Conservation (phyloP, 2,113 vertebrate species). For the Neodon shergylaensis region DNA sequence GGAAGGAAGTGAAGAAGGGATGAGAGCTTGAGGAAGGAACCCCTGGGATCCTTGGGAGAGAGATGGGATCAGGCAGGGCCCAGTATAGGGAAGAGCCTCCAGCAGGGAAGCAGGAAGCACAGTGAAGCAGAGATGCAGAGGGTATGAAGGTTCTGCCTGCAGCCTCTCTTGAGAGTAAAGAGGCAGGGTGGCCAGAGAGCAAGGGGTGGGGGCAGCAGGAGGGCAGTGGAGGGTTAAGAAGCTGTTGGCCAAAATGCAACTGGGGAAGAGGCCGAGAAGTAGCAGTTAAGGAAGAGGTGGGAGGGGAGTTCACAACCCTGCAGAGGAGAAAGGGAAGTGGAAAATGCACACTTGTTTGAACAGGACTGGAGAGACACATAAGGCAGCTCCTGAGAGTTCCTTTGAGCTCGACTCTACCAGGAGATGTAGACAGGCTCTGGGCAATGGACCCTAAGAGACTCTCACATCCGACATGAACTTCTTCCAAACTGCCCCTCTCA, state of each 20-base stretch:
- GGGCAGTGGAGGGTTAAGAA: neutral
- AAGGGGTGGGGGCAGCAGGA: neutral
- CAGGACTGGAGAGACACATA: neutral
- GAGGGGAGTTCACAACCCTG: neutral
- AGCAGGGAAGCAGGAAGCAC: neutral
- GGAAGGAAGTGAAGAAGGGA: neutral
- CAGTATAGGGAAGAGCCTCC: neutral
- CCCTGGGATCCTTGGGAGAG: neutral
- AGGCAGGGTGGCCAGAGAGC: neutral
- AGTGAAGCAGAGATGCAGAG: neutral
- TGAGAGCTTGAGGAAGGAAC: neutral
- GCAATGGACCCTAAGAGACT: neutral
- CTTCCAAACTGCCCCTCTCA: neutral
- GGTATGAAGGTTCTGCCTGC: neutral
- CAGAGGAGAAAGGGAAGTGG: neutral
- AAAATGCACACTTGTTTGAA: too few species aligned
- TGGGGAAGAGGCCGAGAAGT: neutral
- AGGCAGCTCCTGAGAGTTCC: neutral
- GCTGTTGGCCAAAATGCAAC: neutral
- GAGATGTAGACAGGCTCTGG: neutral
- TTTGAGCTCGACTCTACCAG: neutral
- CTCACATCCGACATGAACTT: neutral
- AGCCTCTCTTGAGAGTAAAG: neutral
- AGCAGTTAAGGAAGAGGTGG: neutral
- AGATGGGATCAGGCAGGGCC: neutral